Evolutionary conservation across 1,140 invertebrate species (phyloP).

Genomic region (Drosophila lacertosa): DNA sequence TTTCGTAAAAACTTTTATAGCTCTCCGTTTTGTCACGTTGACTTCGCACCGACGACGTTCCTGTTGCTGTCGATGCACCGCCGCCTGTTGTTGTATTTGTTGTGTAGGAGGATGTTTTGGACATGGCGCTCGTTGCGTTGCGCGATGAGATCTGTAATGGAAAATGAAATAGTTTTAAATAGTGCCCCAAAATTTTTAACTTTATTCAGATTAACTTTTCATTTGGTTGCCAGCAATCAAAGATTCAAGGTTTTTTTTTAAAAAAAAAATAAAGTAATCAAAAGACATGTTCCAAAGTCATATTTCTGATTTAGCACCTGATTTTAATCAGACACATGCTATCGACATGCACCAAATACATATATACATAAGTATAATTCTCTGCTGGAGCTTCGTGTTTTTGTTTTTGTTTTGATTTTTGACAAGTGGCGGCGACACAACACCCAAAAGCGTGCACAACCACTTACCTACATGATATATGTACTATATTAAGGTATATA

Average conservation of each 20-base stretch:
- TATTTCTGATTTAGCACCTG: conserved; percentile 60
- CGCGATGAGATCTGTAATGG: conserved; percentile 57
- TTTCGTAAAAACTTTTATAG: conserved; percentile 83
- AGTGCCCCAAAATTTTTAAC: not conserved
- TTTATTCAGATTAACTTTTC: conserved; percentile 11
- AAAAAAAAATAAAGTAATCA: conserved; percentile 61
- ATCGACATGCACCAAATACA: conserved; percentile 34
- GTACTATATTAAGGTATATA: no score
- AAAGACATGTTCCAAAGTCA: conserved; percentile 47
- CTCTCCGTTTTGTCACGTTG: conserved; percentile 73
- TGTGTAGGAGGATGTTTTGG: conserved; percentile 35
- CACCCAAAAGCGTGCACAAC: conserved; percentile 33
- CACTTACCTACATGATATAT: conserved; percentile 35
- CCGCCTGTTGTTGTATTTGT: conserved; percentile 26
- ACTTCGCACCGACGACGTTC: conserved; percentile 42
- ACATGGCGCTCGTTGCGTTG: conserved; percentile 27
- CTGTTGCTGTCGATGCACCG: conserved; percentile 24
- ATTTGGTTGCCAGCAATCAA: conserved; percentile 39
- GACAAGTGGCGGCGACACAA: conserved; percentile 18
- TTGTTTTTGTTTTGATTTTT: conserved; percentile 19
- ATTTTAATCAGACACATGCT: conserved; percentile 61
- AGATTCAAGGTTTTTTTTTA: not conserved
- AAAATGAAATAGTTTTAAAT: conserved; percentile 10
- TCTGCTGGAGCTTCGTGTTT: conserved; percentile 3
- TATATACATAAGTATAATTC: conserved; percentile 21